These are phyloP conservation scores for Aurelia sp. DNA, from an alignment of 30 jellyfish, hydroid and myxozoan species.

Conservation along the genomic window DNA sequence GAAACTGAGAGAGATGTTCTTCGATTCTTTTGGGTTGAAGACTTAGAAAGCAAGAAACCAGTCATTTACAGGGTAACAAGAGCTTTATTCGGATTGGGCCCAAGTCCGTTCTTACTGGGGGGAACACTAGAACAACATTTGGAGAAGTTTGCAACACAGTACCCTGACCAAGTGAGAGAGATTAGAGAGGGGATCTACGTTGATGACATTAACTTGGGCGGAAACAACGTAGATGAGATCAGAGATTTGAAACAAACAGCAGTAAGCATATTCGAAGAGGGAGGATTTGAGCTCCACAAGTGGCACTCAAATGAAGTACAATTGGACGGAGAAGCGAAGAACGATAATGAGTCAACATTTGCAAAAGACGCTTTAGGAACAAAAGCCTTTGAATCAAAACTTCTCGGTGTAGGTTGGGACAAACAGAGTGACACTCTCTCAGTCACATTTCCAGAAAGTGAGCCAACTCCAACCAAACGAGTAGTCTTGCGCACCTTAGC, in stretches of 20 bases:
- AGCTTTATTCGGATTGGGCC: constrained; percentile 61
- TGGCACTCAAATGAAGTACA: constrained; percentile 61
- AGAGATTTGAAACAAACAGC: constrained; percentile 39
- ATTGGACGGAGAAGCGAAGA: constrained; percentile 31
- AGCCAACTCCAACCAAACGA: constrained; percentile 36
- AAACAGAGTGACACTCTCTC: constrained; percentile 53
- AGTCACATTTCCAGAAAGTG: constrained; percentile 44
- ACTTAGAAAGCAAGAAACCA: constrained; percentile 14
- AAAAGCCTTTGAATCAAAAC: constrained; percentile 44
- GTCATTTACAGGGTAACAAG: constrained; percentile 34
- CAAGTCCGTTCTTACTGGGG: constrained; percentile 62
- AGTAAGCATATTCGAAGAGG: constrained; percentile 39
- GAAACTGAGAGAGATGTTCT: constrained; percentile 64
- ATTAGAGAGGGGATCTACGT: constrained; percentile 18
- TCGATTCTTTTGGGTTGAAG: constrained; percentile 62
- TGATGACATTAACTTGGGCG: too few relatives aligned
- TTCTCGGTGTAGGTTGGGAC: constrained; percentile 79
- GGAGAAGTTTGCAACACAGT: constrained; percentile 5
- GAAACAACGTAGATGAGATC: constrained; percentile 5
- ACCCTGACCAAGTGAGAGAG: constrained; percentile 39
- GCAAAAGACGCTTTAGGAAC: constrained; percentile 73
- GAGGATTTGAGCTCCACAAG: constrained; percentile 58
- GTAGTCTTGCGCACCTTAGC: constrained; percentile 57
- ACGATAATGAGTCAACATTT: constrained; percentile 25
- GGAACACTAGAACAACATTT: constrained; percentile 70